Base-by-base conservation (phyloP, 2,113 vertebrate species). In the Calonectris borealis region DNA sequence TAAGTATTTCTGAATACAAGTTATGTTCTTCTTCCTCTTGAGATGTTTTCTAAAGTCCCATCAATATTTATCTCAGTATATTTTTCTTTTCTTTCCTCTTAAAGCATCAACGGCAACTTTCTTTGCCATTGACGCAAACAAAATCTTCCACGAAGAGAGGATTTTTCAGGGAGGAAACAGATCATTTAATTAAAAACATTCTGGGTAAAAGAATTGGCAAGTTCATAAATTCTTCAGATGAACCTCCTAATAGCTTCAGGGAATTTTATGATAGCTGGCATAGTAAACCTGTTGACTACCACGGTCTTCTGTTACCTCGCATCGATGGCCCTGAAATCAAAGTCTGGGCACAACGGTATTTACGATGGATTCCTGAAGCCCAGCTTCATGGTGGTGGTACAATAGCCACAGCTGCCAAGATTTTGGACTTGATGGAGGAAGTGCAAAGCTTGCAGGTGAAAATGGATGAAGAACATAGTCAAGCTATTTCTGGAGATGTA, bases 111-210 rank as follows among this genome's bases (percentile, higher is more conserved):
- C 96, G 99, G 44, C 99, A 99, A 42, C 97, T 99, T 85, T 99
- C 99, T 81, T 96, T 99, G 97, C 99, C 99, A 61, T 96, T 98
- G 81, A 98, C 98, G 0, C 98, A 97, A 77, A 97, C 98, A 31
- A 99, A 99, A 89, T 95, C 98, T 55, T 97, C 98, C 61, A 94
- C 98, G 1, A 99, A 98, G 97, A 99, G 98, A 95, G 98, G 99
- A 84, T 99, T 99, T 98, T 99, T 99, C 96, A 99, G 98, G 85
- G 99, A 99, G 55, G 99, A 99, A 97, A 98, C 98, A 1, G 99
- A 99, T 93, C 98, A 98, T 44, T 98, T 99, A 84, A 99, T 99
- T 96, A 99, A 99, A 98, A 99, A 99, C 69, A 97, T 99, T 51
- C 94, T 99, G 48, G 98, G 98, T 29, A 99, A 98, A 97, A 98